phyloP scores from a whole-genome alignment of 2,113 vertebrate species.

The Patagioenas fasciata region DNA sequence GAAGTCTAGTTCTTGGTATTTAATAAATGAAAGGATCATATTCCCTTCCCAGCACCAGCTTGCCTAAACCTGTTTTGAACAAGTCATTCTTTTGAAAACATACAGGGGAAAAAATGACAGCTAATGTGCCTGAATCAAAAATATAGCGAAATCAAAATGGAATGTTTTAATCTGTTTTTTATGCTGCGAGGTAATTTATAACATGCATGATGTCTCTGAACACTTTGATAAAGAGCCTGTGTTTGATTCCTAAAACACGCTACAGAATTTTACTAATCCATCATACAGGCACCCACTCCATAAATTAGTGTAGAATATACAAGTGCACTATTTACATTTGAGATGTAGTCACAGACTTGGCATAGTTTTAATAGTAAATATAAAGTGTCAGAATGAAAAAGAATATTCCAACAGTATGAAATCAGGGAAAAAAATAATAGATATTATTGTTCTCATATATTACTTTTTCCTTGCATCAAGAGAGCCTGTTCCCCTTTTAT shows the following conservation, averaged over 20 bases:
- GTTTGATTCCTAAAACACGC: background rate
- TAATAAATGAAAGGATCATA: background rate
- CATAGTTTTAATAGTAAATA: background rate
- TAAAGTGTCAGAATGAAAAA: background rate
- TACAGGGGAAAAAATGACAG: background rate
- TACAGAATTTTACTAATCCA: background rate
- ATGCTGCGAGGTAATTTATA: background rate
- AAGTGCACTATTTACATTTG: background rate
- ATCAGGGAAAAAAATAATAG: background rate
- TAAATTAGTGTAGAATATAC: background rate
- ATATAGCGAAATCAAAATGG: background rate
- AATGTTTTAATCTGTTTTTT: background rate
- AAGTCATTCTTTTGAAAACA: background rate
- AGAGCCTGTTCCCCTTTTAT: background rate
- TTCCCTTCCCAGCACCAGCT: background rate
- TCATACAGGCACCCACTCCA: background rate
- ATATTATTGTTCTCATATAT: background rate
- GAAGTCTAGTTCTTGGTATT: background rate
- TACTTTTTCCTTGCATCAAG: background rate
- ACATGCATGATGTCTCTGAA: background rate
- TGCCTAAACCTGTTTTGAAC: background rate
- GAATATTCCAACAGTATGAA: background rate
- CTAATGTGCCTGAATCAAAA: background rate
- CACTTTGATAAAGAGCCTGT: background rate
- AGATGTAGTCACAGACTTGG: background rate